A percentile compares a stretch with the other conserved stretches of the same genome.
Conservation (phyloP, 1,140 invertebrate species). For the Pollicipes pollicipes region DNA sequence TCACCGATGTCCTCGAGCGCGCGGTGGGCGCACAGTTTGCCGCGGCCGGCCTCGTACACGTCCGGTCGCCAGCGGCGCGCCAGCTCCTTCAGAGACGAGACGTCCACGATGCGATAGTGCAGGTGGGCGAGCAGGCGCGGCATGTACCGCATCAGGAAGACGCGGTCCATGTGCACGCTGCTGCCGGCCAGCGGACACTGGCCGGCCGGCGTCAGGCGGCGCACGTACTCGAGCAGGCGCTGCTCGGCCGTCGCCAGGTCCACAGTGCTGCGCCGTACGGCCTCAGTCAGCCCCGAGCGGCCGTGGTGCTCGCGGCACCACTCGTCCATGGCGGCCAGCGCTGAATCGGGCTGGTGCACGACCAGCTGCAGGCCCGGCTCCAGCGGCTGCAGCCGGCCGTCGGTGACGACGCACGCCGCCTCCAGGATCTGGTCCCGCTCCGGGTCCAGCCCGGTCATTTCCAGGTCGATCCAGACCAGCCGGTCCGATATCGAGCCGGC, state of each 20-base stretch:
- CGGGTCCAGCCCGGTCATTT: too few relatives aligned
- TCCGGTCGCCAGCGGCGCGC: conserved; percentile 49
- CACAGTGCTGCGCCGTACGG: conserved; percentile 45
- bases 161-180: conserved; percentile 64
- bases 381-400: conserved; percentile 55
- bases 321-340: conserved; percentile 56
- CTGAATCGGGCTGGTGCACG: conserved; percentile 53
- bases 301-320: conserved; percentile 65
- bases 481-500: too few relatives aligned
- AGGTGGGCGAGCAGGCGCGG: conserved; percentile 53
- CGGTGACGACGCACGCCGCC: conserved; percentile 71
- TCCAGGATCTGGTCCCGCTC: conserved; percentile 30
- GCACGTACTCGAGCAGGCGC: conserved; percentile 49
- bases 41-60: conserved; percentile 35
- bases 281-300: conserved; percentile 55
- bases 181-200: conserved; percentile 67
- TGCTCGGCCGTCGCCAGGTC: conserved; percentile 40
- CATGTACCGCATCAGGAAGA: conserved; percentile 59
- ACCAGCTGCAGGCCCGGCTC: conserved; percentile 61
- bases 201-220: conserved; percentile 14
- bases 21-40: conserved; percentile 48
- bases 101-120: conserved; percentile 87
- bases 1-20: conserved; percentile 68
- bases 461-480: too few relatives aligned
- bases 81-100: conserved; percentile 75